Evolutionary conservation across 2,888 invertebrate species (phyloP), one percentile per base, ranked within the genome.

Genomic region (Falcaria lacertinaria): DNA sequence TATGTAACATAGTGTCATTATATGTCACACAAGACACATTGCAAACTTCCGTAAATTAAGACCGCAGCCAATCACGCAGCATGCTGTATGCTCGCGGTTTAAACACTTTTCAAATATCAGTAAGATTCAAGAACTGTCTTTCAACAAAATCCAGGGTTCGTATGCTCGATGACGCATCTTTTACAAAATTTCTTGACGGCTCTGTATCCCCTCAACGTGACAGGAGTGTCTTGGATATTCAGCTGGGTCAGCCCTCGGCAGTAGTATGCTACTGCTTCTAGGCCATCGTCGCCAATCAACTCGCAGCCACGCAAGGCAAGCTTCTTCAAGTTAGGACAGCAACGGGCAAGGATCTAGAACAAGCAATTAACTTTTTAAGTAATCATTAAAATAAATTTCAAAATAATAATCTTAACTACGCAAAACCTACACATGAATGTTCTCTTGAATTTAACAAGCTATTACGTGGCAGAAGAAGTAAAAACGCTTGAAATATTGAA

Each of bases 171-270:
- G 53, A 97, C 94, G 80, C 97, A 98, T 63, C 96, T 87, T 67
- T 96, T 96, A 82, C 97, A 98, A 74, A 96, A 97, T 72, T 95
- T 96, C 79, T 97, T 97, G 34, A 98, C 96, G 4, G 97, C 96
- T 60, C 96, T 89, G 74, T 97, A 97, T 0, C 97, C 97, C 59
- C 97, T 93, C 35, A 96, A 85, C 3, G 97, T 96, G 57, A 98
- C 94, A 47, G 96, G 95, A 49, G 97, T 97, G 77, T 97, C 97
- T 69, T 97, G 97, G 51, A 98, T 97, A 74, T 97, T 97, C 7
- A 98, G 90, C 71, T 97, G 97, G 44, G 96, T 96, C 33, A 98
- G 87, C 0, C 96, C 96, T 34, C 96, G 91, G 66, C 97, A 97
- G 74, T 96, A 96, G 74, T 97, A 96, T 0, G 97, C 97, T 6